Evolutionary conservation across 2,113 vertebrate genomes (phyloP).

Genomic region (Aix galericulata): DNA sequence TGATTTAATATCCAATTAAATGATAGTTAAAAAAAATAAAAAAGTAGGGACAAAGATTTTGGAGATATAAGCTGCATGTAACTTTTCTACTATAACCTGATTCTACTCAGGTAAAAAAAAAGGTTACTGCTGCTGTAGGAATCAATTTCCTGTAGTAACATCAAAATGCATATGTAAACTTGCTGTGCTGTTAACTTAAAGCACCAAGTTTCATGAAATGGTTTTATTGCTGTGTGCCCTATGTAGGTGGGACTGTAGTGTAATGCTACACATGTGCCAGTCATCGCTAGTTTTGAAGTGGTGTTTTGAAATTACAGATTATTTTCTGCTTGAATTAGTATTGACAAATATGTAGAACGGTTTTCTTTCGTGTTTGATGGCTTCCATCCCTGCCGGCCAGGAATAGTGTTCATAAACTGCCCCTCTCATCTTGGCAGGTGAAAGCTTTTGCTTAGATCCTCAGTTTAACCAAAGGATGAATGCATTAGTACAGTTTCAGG

Average conservation of each 20-base stretch:
- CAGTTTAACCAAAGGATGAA: background rate
- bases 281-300: background rate
- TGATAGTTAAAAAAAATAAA: background rate
- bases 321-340: background rate
- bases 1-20: background rate
- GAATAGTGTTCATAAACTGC: rapidly evolving
- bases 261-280: background rate
- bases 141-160: background rate
- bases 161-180: background rate
- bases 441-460: background rate
- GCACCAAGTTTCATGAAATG: background rate
- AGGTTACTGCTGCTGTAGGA: background rate
- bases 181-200: background rate
- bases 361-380: background rate
- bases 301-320: background rate
- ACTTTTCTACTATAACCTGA: background rate
- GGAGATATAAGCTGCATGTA: background rate
- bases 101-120: background rate
- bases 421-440: background rate
- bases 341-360: background rate
- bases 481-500: background rate
- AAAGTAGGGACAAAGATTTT: background rate
- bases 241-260: background rate
- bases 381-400: background rate
- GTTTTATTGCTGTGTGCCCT: background rate